A percentile compares a stretch with the other conserved stretches of the same genome.
These are phyloP conservation scores for Noctua janthina DNA, from an alignment of 2,888 invertebrate genomes.

Conservation along the genomic window DNA sequence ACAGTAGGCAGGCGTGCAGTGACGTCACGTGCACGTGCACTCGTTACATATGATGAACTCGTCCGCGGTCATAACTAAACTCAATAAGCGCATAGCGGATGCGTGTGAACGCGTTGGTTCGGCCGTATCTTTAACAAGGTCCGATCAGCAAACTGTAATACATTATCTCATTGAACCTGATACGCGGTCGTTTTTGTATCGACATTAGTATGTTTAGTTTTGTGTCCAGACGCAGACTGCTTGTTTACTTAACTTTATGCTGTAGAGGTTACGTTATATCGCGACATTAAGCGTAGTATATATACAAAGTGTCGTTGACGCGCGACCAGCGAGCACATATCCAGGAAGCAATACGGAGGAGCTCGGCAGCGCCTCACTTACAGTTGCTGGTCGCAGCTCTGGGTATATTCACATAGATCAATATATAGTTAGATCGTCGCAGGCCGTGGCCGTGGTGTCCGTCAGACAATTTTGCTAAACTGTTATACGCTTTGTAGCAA, in stretches of 20 bases:
- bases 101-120: background rate
- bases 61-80: background rate
- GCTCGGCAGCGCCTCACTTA: conserved; percentile 26
- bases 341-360: conserved; percentile 23
- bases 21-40: background rate
- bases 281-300: conserved; percentile 51
- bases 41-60: background rate
- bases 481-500: conserved; percentile 40
- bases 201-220: conserved; percentile 23
- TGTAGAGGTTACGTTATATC: conserved; percentile 43
- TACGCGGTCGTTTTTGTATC: conserved; percentile 32
- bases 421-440: conserved; percentile 30
- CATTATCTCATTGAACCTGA: conserved; percentile 21
- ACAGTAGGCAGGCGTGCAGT: no score
- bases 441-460: conserved; percentile 18
- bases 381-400: conserved; percentile 32
- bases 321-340: conserved; percentile 43
- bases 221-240: conserved; percentile 42
- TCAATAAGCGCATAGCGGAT: background rate
- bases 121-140: background rate
- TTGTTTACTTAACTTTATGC: conserved; percentile 59
- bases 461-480: conserved; percentile 48
- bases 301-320: conserved; percentile 23
- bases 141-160: conserved; percentile 2
- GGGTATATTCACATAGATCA: conserved; percentile 23